Percentiles rank a stretch among this genome's conserved stretches.
Evolutionary conservation across 2,797 vertebrate species (phyloP).

Genomic region (Bradypodion pumilum): DNA sequence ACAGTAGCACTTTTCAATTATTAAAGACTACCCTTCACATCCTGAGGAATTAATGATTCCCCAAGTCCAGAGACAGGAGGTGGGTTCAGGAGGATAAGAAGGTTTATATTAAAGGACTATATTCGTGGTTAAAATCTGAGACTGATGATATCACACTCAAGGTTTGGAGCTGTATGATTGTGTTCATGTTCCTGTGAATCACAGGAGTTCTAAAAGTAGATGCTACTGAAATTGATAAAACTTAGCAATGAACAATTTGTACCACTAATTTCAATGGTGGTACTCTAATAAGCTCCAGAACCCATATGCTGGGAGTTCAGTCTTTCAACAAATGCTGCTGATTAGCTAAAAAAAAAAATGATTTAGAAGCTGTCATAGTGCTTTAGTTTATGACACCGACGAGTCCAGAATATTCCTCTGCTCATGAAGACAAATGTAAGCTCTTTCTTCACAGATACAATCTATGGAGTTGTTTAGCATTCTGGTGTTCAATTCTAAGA

Average conservation of each 20-base stretch:
- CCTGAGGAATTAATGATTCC: too few relatives aligned
- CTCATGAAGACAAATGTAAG: conserved; percentile 61
- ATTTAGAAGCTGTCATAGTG: conserved; percentile 30
- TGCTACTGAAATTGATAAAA: not conserved
- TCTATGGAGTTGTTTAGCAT: conserved; percentile 60
- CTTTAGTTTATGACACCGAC: conserved; percentile 52
- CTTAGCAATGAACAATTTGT: not conserved
- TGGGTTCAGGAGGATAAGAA: too few relatives aligned
- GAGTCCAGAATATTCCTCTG: conserved; percentile 38
- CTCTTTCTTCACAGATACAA: conserved; percentile 56
- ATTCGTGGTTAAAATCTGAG: too few relatives aligned
- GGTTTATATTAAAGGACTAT: too few relatives aligned
- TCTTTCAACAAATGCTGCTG: not conserved
- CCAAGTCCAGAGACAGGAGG: too few relatives aligned
- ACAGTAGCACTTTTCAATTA: too few relatives aligned
- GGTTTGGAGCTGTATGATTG: not conserved
- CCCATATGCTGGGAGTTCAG: not conserved
- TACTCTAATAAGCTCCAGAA: not conserved
- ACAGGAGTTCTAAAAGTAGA: not conserved
- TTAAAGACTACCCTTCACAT: too few relatives aligned
- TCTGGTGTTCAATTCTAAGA: conserved; percentile 63
- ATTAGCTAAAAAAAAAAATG: conserved; percentile 54
- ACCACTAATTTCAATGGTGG: not conserved
- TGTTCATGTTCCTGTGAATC: not conserved
- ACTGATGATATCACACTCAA: too few relatives aligned